Evolutionary conservation across 2,888 invertebrate genomes (phyloP).

Genomic region (Carpatolechia fugitivella): DNA sequence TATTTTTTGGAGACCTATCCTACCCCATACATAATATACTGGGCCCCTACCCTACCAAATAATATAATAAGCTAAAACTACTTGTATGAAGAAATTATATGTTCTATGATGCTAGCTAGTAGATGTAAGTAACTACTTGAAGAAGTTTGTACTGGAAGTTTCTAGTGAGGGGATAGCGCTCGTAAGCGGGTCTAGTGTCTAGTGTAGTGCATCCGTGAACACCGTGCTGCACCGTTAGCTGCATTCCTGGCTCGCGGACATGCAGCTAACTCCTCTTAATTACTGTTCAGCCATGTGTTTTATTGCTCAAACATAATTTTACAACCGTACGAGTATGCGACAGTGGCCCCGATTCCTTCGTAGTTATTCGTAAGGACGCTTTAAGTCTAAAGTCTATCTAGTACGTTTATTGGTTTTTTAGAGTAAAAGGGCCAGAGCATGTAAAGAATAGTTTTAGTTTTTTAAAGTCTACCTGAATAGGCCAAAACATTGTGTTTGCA

Average conservation of each 20-base stretch:
- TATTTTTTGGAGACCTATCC: too few relatives aligned
- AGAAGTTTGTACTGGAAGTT: background rate
- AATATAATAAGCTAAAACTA: too few relatives aligned
- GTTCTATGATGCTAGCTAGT: background rate
- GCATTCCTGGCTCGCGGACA: background rate
- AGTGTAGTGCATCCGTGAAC: background rate
- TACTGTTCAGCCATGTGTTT: background rate
- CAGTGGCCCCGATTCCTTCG: background rate
- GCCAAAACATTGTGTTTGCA: too few relatives aligned
- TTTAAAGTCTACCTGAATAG: too few relatives aligned
- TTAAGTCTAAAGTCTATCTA: too few relatives aligned
- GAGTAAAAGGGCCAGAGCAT: too few relatives aligned
- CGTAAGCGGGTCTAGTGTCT: background rate
- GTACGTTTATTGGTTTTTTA: too few relatives aligned
- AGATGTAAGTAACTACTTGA: background rate
- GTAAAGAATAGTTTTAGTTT: too few relatives aligned
- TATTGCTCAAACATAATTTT: background rate
- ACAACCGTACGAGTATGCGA: background rate
- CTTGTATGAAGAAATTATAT: too few relatives aligned
- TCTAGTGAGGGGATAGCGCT: background rate
- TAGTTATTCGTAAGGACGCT: too few relatives aligned
- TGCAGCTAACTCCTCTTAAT: background rate
- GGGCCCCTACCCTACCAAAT: too few relatives aligned
- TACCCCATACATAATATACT: too few relatives aligned
- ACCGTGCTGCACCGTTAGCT: background rate